A percentile compares a stretch with the other conserved stretches of the same genome.
Conservation (phyloP, 2,113 vertebrate species). For the Crocuta crocuta region DNA sequence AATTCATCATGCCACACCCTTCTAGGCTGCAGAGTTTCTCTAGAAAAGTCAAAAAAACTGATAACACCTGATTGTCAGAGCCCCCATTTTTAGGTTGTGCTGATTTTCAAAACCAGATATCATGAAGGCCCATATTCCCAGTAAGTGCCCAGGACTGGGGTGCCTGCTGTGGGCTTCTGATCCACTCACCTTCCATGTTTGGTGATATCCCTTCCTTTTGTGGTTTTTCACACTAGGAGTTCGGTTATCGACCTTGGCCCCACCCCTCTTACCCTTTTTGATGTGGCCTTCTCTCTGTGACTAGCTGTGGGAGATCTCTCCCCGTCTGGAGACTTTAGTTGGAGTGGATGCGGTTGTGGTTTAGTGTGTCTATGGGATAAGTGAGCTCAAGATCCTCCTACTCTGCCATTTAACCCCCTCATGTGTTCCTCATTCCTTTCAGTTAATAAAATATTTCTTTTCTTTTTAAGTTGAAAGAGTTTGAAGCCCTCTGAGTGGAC, state of each 20-base stretch:
- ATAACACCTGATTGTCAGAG: not conserved
- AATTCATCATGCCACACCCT: not conserved
- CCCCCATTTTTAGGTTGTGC: not conserved
- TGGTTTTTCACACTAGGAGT: not conserved
- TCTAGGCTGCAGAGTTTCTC: not conserved
- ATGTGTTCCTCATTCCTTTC: not conserved
- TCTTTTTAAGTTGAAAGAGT: not conserved
- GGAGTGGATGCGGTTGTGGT: not conserved
- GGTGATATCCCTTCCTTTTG: not conserved
- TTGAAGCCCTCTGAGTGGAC: not conserved
- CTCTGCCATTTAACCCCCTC: not conserved
- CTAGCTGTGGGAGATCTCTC: not conserved
- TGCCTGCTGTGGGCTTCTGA: not conserved
- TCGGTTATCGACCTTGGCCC: not conserved
- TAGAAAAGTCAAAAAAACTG: not conserved
- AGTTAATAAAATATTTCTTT: not conserved
- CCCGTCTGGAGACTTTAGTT: not conserved
- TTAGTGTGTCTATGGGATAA: not conserved
- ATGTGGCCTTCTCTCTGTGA: not conserved
- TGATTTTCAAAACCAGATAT: not conserved
- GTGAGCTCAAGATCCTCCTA: not conserved
- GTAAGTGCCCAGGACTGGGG: not conserved
- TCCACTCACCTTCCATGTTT: not conserved
- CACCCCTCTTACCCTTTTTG: not conserved
- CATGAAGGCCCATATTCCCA: not conserved